These are phyloP conservation scores for Lypha dubia DNA, from an alignment of 2,888 invertebrate species.

Conservation along the genomic window DNA sequence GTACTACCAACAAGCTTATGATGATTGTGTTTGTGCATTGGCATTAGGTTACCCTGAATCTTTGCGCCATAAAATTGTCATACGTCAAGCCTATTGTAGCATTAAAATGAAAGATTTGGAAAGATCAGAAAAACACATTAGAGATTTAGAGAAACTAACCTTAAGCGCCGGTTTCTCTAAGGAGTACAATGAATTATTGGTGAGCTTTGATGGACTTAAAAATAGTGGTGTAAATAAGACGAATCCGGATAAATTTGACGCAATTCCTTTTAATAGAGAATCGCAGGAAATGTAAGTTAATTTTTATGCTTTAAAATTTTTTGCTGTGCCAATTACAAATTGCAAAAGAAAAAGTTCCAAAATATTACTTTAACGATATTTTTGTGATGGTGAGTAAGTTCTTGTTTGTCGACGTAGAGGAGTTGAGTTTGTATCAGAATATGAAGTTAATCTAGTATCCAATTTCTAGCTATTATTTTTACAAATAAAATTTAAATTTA, in stretches of 20 bases:
- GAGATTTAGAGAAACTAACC: constrained; percentile 57
- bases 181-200: constrained; percentile 70
- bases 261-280: constrained; percentile 21
- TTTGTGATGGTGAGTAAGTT: too few relatives aligned
- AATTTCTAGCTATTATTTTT: too few relatives aligned
- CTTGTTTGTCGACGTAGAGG: too few relatives aligned
- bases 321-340: too few relatives aligned
- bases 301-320: not conserved
- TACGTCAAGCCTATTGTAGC: constrained; percentile 78
- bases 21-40: constrained; percentile 80
- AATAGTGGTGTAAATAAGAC: not conserved
- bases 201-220: constrained; percentile 33
- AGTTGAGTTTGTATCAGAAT: too few relatives aligned
- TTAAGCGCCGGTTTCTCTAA: constrained; percentile 73
- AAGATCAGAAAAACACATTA: constrained; percentile 72
- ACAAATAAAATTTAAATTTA: too few relatives aligned
- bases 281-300: constrained; percentile 67
- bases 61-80: constrained; percentile 76
- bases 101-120: constrained; percentile 71
- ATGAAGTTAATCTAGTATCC: too few relatives aligned
- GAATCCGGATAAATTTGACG: not conserved
- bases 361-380: too few relatives aligned
- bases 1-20: constrained; percentile 79
- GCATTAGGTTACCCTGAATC: constrained; percentile 76
- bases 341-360: too few relatives aligned